Percentiles rank a stretch among this genome's conserved stretches.
Evolutionary conservation across 2,113 vertebrate genomes (phyloP).

Genomic region (Laticauda laticaudata): DNA sequence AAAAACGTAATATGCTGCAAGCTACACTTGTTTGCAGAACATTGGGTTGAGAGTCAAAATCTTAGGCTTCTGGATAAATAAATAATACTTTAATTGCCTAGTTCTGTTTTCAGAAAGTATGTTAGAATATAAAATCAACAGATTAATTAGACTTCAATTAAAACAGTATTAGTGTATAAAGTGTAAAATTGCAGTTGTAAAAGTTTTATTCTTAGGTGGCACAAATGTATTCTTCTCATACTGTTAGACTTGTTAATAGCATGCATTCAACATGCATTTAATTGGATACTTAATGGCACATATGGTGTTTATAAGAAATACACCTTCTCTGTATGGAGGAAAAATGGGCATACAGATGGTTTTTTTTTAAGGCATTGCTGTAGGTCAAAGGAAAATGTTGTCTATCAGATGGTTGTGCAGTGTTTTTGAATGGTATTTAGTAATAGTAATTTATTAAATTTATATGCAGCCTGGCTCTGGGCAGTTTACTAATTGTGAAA

Average conservation of each 20-base stretch:
- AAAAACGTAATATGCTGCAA: constrained; percentile 35
- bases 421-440: constrained; percentile 7
- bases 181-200: constrained; percentile 34
- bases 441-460: neutral
- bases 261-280: constrained; percentile 25
- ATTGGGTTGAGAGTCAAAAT: constrained; percentile 28
- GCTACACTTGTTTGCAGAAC: constrained; percentile 40
- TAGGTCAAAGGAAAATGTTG: constrained; percentile 6
- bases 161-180: constrained; percentile 33
- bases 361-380: neutral
- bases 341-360: neutral
- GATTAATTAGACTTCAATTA: constrained; percentile 55
- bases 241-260: constrained; percentile 19
- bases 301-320: neutral
- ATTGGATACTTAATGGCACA: constrained; percentile 7
- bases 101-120: constrained; percentile 52
- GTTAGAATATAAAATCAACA: constrained; percentile 49
- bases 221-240: constrained; percentile 18
- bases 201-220: neutral
- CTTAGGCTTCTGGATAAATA: constrained; percentile 52
- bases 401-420: neutral
- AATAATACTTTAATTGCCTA: constrained; percentile 49
- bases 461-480: neutral
- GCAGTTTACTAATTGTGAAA: neutral
- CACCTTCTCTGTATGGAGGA: neutral